phyloP scores from a whole-genome alignment of 2,888 invertebrate genomes.

The Cheilosia vulpina region DNA sequence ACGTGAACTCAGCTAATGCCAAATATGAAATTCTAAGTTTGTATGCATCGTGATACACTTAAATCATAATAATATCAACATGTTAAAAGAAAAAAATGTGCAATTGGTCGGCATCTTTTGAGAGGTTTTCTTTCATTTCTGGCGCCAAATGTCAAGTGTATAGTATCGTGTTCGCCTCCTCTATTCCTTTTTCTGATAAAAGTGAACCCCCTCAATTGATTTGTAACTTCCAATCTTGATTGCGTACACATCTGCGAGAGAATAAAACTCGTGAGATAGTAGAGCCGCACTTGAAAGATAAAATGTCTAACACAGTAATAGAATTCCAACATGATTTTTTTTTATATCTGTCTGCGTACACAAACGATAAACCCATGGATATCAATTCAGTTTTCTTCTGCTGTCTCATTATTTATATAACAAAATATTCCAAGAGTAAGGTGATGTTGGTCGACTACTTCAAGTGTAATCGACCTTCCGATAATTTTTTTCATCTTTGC shows the following conservation, averaged over 20 bases:
- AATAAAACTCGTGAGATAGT: slow-evolving; percentile 27
- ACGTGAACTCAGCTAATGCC: no score
- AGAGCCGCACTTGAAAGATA: slow-evolving; percentile 60
- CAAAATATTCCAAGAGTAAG: slow-evolving; percentile 28
- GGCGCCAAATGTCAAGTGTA: slow-evolving; percentile 63
- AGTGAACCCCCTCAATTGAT: slow-evolving; percentile 52
- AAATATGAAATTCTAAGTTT: no score
- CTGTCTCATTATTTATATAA: slow-evolving; percentile 32
- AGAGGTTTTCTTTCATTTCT: slow-evolving; percentile 15
- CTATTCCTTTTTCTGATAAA: slow-evolving; percentile 52
- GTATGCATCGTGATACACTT: not conserved
- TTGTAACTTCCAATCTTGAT: slow-evolving; percentile 66
- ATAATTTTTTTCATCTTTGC: slow-evolving; percentile 40
- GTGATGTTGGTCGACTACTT: slow-evolving; percentile 34
- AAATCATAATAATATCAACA: not conserved
- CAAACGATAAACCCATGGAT: slow-evolving; percentile 40
- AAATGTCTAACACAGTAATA: slow-evolving; percentile 49
- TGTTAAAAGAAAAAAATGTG: not conserved
- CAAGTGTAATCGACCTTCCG: slow-evolving; percentile 59
- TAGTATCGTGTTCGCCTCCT: not conserved
- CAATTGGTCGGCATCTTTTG: slow-evolving; percentile 15
- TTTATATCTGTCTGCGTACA: not conserved
- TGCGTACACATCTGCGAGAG: slow-evolving; percentile 41
- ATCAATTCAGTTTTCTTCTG: slow-evolving; percentile 33
- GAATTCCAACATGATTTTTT: slow-evolving; percentile 62